Evolutionary conservation across 2,797 vertebrate species (phyloP).

Genomic region (Xenentodon cancila): DNA sequence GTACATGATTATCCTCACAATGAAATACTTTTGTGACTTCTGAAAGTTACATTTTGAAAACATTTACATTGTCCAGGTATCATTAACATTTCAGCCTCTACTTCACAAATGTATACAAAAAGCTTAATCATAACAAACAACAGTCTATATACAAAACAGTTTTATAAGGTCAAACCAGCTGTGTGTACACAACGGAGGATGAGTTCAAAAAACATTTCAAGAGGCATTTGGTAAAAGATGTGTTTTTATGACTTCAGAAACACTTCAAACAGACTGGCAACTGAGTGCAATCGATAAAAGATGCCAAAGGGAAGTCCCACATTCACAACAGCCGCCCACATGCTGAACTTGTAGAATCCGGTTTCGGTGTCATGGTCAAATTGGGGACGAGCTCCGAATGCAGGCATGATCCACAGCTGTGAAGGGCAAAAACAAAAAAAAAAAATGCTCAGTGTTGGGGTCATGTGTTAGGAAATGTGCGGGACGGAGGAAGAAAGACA

Average conservation of each 20-base stretch:
- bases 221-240: conserved; percentile 85
- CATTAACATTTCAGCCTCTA: background rate
- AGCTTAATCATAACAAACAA: conserved; percentile 29
- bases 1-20: conserved; percentile 20
- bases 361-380: conserved; percentile 88
- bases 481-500: conserved; percentile 38
- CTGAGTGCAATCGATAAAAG: conserved; percentile 97
- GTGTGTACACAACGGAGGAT: background rate
- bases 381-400: conserved; percentile 94
- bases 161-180: conserved; percentile 19
- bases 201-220: conserved; percentile 86
- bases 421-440: background rate
- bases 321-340: conserved; percentile 92
- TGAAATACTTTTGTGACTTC: background rate
- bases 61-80: conserved; percentile 5
- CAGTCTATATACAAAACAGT: conserved; percentile 35
- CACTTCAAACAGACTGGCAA: conserved; percentile 94
- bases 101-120: conserved; percentile 5
- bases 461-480: background rate
- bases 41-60: conserved; percentile 22
- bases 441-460: conserved; percentile 6
- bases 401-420: conserved; percentile 97
- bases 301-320: conserved; percentile 96
- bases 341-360: conserved; percentile 84
- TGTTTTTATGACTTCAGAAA: conserved; percentile 66